Base-by-base conservation (phyloP, 2,888 invertebrate genomes). In the Allacma fusca region DNA sequence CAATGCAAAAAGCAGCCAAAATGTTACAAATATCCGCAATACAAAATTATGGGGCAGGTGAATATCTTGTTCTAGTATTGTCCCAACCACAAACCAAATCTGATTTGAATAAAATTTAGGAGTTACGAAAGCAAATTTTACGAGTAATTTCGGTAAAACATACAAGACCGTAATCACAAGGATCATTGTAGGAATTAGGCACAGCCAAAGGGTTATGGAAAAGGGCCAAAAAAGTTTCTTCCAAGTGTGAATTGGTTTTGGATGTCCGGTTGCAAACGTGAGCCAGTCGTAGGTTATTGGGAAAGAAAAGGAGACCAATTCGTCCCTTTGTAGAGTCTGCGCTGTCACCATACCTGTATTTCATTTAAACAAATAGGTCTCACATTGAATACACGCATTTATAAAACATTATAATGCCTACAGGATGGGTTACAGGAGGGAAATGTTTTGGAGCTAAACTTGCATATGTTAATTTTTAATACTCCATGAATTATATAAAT, bases 261-360 rank as follows among this genome's bases (percentile, higher is more conserved):
- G 79, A 50, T 67, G 72, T 50, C 83, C 81, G 0, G 81, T 81
- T 1, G 81, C 81, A 57, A 81, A 83, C 0, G 80, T 81, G 0
- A 83, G 78, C 79, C 81, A 81, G 21, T 79, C 80, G 43, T 81
- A 81, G 0, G 81, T 77, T 21, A 83, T 78, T 1, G 81, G 80
- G 57, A 79, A 81, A 13, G 79, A 77, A 62, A 29, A 62, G 12
- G 79, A 81, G 1, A 81, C 81, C 0, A 80, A 43, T 43, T 59
- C 23, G 26, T 67, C 76, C 0, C 83, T 72, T 19, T 40, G n/a
- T 0, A 79, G 43, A 13, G 79, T 83, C 44, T 75, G 69, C 1
- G 80, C 83, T 13, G 81, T 81, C 0, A 80, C 80, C 24, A 81
- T 79, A 16, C 81, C 34, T 34, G 9, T 7, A 34, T n/a, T n/a